Evolutionary conservation across 2,113 vertebrate genomes (phyloP).

Genomic region (Lichenostomus cassidix): DNA sequence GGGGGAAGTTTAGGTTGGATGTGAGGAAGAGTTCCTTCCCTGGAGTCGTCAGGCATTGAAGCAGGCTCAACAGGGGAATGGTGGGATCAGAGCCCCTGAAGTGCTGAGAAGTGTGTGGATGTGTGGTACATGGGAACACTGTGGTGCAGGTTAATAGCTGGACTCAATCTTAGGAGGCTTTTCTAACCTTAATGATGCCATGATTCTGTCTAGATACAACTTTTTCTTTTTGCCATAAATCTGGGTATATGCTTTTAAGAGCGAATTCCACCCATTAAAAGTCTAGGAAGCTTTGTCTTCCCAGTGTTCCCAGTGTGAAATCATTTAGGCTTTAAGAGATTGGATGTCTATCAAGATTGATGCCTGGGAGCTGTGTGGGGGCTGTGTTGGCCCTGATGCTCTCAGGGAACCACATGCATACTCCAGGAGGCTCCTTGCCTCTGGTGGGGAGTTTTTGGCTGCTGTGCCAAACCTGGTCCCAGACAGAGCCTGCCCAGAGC

Average conservation of each 20-base stretch:
- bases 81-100: neutral
- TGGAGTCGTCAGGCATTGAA: neutral
- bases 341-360: fast-evolving
- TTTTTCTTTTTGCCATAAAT: neutral
- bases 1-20: neutral
- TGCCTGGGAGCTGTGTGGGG: neutral
- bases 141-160: neutral
- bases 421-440: neutral
- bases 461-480: neutral
- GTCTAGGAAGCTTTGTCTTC: neutral
- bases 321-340: neutral
- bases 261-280: too few relatives aligned
- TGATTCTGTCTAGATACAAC: neutral
- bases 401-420: fast-evolving
- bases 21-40: neutral
- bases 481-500: neutral
- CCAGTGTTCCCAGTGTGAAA: neutral
- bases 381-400: neutral
- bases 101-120: neutral
- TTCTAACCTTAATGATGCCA: neutral
- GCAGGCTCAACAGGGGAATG: neutral
- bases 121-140: neutral
- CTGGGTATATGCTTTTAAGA: neutral
- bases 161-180: neutral
- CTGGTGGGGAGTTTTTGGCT: neutral